A percentile compares a stretch with the other conserved stretches of the same genome.
phyloP scores from a whole-genome alignment of 2,113 vertebrate species.

The Myxocyprinus asiaticus region DNA sequence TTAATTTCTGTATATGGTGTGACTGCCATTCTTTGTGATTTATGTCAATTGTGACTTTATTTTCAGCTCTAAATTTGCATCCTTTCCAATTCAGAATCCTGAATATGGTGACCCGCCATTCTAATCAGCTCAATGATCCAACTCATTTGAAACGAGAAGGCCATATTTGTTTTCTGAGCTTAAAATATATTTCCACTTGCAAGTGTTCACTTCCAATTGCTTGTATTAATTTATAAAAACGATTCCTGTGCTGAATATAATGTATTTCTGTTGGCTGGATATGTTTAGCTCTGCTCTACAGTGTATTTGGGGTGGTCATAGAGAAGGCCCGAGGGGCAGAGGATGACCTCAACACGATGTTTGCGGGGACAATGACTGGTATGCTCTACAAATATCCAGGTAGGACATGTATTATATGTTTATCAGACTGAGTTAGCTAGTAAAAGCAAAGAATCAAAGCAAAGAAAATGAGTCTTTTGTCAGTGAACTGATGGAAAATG shows the following conservation, averaged over 20 bases:
- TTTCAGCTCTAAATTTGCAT: neutral
- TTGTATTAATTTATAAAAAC: no score
- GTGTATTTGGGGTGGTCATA: constrained; percentile 86
- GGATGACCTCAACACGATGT: constrained; percentile 87
- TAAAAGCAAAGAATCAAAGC: neutral
- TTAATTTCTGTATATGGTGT: no score
- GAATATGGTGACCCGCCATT: constrained; percentile 85
- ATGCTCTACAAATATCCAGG: constrained; percentile 87
- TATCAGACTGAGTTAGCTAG: neutral
- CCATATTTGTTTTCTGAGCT: neutral
- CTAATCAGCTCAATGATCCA: constrained; percentile 68
- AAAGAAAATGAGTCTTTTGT: no score
- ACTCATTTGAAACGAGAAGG: neutral
- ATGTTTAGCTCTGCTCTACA: constrained; percentile 81
- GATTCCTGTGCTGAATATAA: neutral
- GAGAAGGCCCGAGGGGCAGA: constrained; percentile 87
- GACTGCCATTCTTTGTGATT: neutral
- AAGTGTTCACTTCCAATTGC: no score
- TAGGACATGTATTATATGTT: constrained; percentile 47
- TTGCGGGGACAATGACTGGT: constrained; percentile 85
- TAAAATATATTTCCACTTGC: no score
- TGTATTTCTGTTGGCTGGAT: neutral
- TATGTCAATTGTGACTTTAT: neutral
- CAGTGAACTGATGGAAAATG: no score
- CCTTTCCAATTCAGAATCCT: constrained; percentile 73